phyloP scores from a whole-genome alignment of 2,888 invertebrate species.

The Trachelus tabidus region DNA sequence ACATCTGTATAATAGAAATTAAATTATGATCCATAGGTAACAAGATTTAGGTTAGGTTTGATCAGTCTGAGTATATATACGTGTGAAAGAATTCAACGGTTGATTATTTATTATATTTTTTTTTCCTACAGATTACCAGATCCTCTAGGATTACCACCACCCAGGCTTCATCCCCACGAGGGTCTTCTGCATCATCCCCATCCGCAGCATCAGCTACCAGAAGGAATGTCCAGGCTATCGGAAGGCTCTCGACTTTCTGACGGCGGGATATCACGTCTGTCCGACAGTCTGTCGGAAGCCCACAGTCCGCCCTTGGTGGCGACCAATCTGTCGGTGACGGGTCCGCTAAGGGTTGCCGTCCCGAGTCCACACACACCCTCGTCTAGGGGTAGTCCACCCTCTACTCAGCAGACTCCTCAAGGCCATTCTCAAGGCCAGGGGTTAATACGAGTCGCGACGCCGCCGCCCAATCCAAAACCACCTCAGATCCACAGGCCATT shows the following conservation, averaged over 20 bases:
- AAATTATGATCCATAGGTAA: neutral
- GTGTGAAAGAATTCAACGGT: neutral
- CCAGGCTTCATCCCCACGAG: constrained; percentile 59
- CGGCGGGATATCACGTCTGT: constrained; percentile 60
- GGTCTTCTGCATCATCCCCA: constrained; percentile 58
- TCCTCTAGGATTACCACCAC: constrained; percentile 57
- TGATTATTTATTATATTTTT: neutral
- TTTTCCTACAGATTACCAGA: constrained; percentile 56
- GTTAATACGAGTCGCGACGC: constrained; percentile 58
- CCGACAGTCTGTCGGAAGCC: constrained; percentile 62
- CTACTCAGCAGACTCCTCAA: constrained; percentile 46
- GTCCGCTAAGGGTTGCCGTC: constrained; percentile 61
- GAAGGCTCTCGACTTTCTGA: constrained; percentile 61
- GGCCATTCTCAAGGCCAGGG: constrained; percentile 51
- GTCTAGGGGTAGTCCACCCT: constrained; percentile 60
- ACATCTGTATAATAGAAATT: neutral
- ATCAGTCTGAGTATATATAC: neutral
- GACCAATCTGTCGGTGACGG: constrained; percentile 62
- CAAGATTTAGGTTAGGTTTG: neutral
- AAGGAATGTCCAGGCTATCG: constrained; percentile 61
- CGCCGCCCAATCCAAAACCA: constrained; percentile 61
- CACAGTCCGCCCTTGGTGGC: constrained; percentile 64
- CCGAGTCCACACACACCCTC: constrained; percentile 65
- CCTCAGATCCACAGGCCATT: constrained; percentile 64
- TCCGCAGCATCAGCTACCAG: constrained; percentile 49